Evolutionary conservation across 2,797 vertebrate genomes (phyloP), one percentile per base, ranked within the genome.

Genomic region (Astyanax mexicanus): DNA sequence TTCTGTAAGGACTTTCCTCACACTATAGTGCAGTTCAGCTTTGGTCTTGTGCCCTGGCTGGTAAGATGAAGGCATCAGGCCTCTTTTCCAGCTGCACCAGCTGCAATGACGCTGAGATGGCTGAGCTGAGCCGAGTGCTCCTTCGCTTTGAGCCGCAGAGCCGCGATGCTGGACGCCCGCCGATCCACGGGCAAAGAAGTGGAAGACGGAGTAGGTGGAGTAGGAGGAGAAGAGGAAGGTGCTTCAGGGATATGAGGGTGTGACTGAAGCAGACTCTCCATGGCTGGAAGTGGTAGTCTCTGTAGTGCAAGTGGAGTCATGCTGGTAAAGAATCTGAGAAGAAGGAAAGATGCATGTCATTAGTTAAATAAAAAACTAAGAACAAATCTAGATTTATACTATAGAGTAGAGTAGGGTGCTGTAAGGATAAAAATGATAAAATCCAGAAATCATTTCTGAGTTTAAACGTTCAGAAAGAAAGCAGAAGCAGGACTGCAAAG

Each of bases 81-180:
- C 88, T 95, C 93, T 88, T 95, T 94, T 88, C 92, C 93, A 72
- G 92, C 86, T 81, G 82, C 90, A 86, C 81, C 90, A 25, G 92
- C 90, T 70, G 91, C 90, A 82, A 93, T 87, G 81, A 93, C 88
- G 83, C 92, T 93, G 84, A 94, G 91, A 82, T 95, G 94, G 67
- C 92, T 94, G 64, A 95, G 92, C 85, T 95, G 94, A 57, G 94
- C 94, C 0, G 95, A 94, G 79, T 96, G 95, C 75, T 96, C 95
- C 84, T 92, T 95, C 68, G 95, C 95, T 89, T 94, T 95, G 86
- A 96, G 93, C 84, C 95, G 87, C 86, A 95, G 92, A 19, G 94
- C 93, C 17, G 95, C 95, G 84, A 96, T 95, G 90, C 95, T 96
- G 71, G 95, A 95, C 6, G 95, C 92, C 51, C 93, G 92, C 51